Percentiles rank a stretch among this genome's conserved stretches.
phyloP scores from a whole-genome alignment of 2,113 vertebrate species.

The Polypterus bichir region DNA sequence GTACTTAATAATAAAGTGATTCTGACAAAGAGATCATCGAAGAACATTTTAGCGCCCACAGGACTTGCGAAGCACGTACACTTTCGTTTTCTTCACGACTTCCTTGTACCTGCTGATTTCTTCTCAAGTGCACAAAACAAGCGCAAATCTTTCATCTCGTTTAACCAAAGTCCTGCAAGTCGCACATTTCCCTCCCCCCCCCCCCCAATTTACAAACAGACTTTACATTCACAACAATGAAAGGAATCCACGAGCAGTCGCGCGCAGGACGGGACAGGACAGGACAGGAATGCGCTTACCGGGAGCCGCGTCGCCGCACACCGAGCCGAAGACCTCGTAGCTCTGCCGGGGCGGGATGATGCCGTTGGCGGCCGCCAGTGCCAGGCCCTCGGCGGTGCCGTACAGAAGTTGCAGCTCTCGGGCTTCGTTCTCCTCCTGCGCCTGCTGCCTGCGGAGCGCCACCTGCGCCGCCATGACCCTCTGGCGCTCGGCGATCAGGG shows the following conservation, averaged over 20 bases:
- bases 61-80: too few species aligned
- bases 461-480: slow-evolving; percentile 96
- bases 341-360: slow-evolving; percentile 85
- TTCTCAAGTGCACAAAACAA: too few species aligned
- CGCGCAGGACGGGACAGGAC: too few species aligned
- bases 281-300: slow-evolving; percentile 38
- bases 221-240: too few species aligned
- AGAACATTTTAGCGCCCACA: too few species aligned
- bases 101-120: too few species aligned
- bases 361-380: slow-evolving; percentile 91
- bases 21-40: too few species aligned
- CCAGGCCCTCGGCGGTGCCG: slow-evolving; percentile 86
- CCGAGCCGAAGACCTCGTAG: slow-evolving; percentile 79
- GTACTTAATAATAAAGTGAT: too few species aligned
- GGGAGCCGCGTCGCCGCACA: slow-evolving; percentile 57
- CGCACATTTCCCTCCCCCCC: slow-evolving; percentile 27
- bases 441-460: slow-evolving; percentile 87
- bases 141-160: too few species aligned
- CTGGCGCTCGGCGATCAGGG: slow-evolving; percentile 90
- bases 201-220: not conserved
- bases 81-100: too few species aligned
- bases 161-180: too few species aligned
- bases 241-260: too few species aligned
- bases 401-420: slow-evolving; percentile 94
- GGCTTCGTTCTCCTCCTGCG: slow-evolving; percentile 94